Evolutionary conservation across 2,888 invertebrate species (phyloP), one percentile per base, ranked within the genome.

Genomic region (Melieria picta): DNA sequence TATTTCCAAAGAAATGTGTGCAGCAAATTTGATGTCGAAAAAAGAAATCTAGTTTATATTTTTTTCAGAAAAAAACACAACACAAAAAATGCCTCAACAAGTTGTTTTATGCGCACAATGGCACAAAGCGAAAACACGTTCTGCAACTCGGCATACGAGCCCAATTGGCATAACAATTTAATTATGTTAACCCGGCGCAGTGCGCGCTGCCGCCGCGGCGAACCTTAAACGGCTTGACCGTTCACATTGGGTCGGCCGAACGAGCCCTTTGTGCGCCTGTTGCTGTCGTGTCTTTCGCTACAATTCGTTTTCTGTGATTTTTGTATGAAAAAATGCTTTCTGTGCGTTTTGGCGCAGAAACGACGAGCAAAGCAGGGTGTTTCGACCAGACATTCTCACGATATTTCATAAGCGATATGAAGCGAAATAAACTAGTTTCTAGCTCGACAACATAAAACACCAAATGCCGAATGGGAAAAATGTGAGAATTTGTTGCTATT

Each of bases 121-220:
- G 30, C 30, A 30, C 30, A 13, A 67, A 30, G 63, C 47, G 48
- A 56, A 52, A 71, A 71, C 71, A n/a, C 11, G 69, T 69, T 69
- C 64, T 63, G 57, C 69, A 43, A 69, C 48, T 57, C 30, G 30
- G 30, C 30, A 30, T 30, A 30, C 30, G 30, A 30, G 7, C 43
- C 43, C 68, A 81, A 82, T 82, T 81, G 82, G 81, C 81, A 82
- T 76, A 80, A 80, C 72, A 77, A 76, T 81, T 82, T 82, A 81
- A 81, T 81, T 81, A 80, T 79, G 78, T 77, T 82, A 83, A 81
- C 81, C 81, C 78, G 61, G 72, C 72, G 75, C 65, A 65, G 50
- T 45, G 30, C 9, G 72, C 75, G 77, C 78, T 74, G 77, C 75
- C 75, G 74, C 62, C 75, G 75, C 76, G 70, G 65, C 74, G 71